These are phyloP conservation scores for Lumbricus terrestris DNA, from an alignment of 2,888 invertebrate species.

Conservation along the genomic window DNA sequence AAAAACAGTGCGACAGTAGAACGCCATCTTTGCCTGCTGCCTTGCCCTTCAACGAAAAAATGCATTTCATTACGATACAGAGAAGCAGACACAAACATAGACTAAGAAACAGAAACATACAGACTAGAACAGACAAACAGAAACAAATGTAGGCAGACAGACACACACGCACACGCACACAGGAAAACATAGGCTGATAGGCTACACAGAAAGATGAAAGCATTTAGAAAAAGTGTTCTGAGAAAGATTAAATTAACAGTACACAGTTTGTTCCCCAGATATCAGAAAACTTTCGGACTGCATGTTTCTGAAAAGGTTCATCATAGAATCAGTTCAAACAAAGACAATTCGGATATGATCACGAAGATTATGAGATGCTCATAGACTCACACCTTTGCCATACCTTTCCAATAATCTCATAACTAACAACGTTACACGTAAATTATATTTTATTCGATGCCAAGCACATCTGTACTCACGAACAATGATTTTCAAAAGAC, in stretches of 20 bases:
- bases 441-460: too few species aligned
- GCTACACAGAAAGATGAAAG: not conserved
- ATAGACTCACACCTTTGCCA: too few species aligned
- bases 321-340: not conserved
- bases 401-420: too few species aligned
- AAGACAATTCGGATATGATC: not conserved
- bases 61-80: not conserved
- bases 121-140: not conserved
- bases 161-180: not conserved
- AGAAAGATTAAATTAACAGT: not conserved
- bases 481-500: constrained; percentile 95
- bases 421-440: too few species aligned
- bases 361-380: too few species aligned
- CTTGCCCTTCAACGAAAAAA: constrained; percentile 71
- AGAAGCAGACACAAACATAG: not conserved
- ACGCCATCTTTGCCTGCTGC: constrained; percentile 94
- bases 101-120: not conserved
- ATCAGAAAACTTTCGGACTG: not conserved
- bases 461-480: constrained; percentile 50
- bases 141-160: not conserved
- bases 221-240: not conserved
- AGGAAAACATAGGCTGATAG: too few species aligned
- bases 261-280: not conserved
- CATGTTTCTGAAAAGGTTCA: not conserved
- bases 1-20: constrained; percentile 91